Evolutionary conservation across 2,797 vertebrate genomes (phyloP), one percentile per base, ranked within the genome.

Genomic region (Moxostoma hubbsi): DNA sequence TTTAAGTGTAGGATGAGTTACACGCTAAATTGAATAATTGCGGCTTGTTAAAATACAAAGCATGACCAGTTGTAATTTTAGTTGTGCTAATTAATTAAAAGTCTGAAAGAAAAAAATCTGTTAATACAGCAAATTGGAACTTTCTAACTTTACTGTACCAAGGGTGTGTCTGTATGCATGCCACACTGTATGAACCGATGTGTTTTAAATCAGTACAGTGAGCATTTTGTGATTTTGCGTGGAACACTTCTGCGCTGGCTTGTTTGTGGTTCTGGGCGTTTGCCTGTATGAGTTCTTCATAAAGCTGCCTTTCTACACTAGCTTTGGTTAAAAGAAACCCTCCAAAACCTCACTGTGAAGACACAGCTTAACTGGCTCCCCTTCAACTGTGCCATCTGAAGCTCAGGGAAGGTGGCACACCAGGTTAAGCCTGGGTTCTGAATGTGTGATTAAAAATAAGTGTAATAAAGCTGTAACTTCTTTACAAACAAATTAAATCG

Each of bases 231-330:
- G 65, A 66, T 68, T 59, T 63, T 67, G 64, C 53, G 43, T 24
- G 6, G 59, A 65, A 12, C 54, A 49, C 89, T 84, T 93, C 87
- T 89, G 50, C 43, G 45, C 69, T 75, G 55, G 76, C 61, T 73
- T 81, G 90, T 92, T 93, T 94, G 93, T 92, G 92, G 93, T 93
- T 93, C 89, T 93, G 92, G 93, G 94, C 77, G 92, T 36, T 36
- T 36, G 36, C 36, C 36, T 36, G 36, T 4, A 36, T 36, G 36
- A 36, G 36, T 92, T 91, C 81, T 82, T 89, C 88, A 85, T 91
- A 80, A 91, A 90, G 89, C 88, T 84, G 88, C 90, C 88, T 82
- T 89, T 90, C 89, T 92, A 87, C 83, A 90, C 87, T 89, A 88
- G 74, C 88, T 93, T 90, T 91, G 90, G 75, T 87, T 90, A 84